These are phyloP conservation scores for Eucidaris tribuloides DNA, from an alignment of 35 echinoderm and acorn worm genomes.

Conservation along the genomic window DNA sequence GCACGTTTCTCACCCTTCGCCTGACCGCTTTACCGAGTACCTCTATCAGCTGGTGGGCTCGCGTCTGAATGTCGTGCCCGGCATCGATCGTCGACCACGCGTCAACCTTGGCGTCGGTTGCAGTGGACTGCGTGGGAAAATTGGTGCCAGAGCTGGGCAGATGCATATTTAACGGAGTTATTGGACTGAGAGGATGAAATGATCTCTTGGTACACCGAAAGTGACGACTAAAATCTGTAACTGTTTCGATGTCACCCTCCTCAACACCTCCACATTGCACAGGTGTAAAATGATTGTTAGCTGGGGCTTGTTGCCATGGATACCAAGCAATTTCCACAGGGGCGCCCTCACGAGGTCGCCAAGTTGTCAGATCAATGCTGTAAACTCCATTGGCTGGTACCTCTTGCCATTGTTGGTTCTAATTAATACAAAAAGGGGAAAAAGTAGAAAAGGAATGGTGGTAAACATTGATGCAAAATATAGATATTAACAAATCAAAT, in stretches of 20 bases:
- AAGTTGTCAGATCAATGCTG: conserved; percentile 8
- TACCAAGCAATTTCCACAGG: conserved; percentile 11
- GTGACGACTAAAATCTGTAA: not conserved
- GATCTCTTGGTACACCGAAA: not conserved
- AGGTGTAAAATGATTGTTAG: too few species aligned
- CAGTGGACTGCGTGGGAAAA: not conserved
- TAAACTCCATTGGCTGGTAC: conserved; percentile 83
- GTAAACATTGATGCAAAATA: too few species aligned
- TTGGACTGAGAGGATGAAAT: not conserved
- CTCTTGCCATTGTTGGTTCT: conserved; percentile 53
- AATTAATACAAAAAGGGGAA: not conserved
- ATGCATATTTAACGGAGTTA: not conserved
- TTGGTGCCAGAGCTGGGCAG: too few species aligned
- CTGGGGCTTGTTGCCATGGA: conserved; percentile 70
- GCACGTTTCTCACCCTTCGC: conserved; percentile 67
- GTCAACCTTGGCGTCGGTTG: not conserved
- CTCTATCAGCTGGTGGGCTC: conserved; percentile 48
- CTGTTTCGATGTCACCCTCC: not conserved
- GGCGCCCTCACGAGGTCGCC: not conserved
- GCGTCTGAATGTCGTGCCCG: conserved; percentile 18
- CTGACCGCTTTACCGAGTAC: conserved; percentile 62
- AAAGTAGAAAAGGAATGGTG: too few species aligned
- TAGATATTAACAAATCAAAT: too few species aligned
- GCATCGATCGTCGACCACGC: not conserved
- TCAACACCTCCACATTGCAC: too few species aligned